Evolutionary conservation across 2,888 invertebrate genomes (phyloP).

Genomic region (Gymnocheta viridis): DNA sequence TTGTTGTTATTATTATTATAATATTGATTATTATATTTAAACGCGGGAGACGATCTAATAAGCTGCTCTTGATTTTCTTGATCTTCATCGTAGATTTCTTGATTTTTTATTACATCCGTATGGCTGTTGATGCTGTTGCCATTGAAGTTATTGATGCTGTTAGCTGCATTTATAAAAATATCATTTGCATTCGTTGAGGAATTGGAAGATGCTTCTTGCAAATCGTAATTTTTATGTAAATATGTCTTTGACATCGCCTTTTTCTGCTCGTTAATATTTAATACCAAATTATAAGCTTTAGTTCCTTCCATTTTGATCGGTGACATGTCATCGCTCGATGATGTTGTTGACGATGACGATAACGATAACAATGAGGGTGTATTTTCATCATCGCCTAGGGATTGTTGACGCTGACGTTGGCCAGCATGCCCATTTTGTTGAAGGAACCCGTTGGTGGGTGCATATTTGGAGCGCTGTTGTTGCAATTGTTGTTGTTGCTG

Average conservation of each 20-base stretch:
- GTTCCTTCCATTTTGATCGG: slow-evolving; percentile 74
- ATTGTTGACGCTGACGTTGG: slow-evolving; percentile 76
- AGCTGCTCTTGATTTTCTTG: slow-evolving; percentile 81
- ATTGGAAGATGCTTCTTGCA: slow-evolving; percentile 73
- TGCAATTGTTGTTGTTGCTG: slow-evolving; percentile 69
- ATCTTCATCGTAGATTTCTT: slow-evolving; percentile 75
- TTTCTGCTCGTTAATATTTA: slow-evolving; percentile 74
- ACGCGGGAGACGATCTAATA: slow-evolving; percentile 83
- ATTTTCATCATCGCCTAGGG: slow-evolving; percentile 78
- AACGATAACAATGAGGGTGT: slow-evolving; percentile 78
- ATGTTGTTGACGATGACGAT: slow-evolving; percentile 73
- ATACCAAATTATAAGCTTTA: slow-evolving; percentile 69
- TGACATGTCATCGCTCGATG: slow-evolving; percentile 72
- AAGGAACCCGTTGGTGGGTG: slow-evolving; percentile 60
- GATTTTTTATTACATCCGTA: slow-evolving; percentile 67
- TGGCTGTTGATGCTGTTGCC: slow-evolving; percentile 75
- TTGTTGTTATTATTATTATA: slow-evolving; percentile 67
- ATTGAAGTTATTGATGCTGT: slow-evolving; percentile 73
- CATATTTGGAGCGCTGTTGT: slow-evolving; percentile 71
- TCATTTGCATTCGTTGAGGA: slow-evolving; percentile 62
- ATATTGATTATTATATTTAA: slow-evolving; percentile 76
- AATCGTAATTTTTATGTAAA: slow-evolving; percentile 75
- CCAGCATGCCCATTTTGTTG: slow-evolving; percentile 63
- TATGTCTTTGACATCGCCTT: slow-evolving; percentile 79
- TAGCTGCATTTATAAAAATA: slow-evolving; percentile 70